phyloP scores from a whole-genome alignment of 92 coral and sea anemone genomes.

The Blastomussa wellsi region DNA sequence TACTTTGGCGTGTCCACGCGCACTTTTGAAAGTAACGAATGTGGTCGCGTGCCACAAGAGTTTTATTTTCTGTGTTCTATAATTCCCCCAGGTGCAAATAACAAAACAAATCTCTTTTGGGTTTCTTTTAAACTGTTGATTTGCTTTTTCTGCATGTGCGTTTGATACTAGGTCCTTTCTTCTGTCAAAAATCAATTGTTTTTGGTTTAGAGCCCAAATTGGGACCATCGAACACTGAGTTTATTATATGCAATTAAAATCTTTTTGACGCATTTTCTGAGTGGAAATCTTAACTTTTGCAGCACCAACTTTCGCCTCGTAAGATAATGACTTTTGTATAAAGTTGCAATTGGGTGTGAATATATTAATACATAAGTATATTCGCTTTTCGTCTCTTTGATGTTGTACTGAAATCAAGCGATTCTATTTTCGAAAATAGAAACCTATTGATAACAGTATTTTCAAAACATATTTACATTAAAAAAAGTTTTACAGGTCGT shows the following conservation, averaged over 20 bases:
- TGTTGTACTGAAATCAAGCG: not conserved
- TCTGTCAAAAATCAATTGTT: constrained; percentile 3
- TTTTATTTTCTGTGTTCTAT: constrained; percentile 13
- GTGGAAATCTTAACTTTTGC: constrained; percentile 24
- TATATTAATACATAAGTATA: constrained; percentile 1
- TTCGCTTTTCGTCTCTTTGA: not conserved
- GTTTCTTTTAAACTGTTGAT: constrained; percentile 30
- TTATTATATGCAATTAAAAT: not conserved
- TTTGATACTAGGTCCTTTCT: constrained; percentile 20
- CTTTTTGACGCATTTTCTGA: constrained; percentile 3
- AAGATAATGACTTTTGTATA: not conserved
- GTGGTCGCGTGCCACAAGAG: constrained; percentile 44
- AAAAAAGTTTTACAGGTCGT: not conserved
- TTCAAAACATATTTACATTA: not conserved
- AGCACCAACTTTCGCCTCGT: not conserved
- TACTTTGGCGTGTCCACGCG: constrained; percentile 10
- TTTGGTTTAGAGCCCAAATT: constrained; percentile 8
- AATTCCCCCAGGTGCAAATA: constrained; percentile 28
- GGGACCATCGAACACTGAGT: not conserved
- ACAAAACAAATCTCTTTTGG: constrained; percentile 40
- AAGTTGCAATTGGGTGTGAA: constrained; percentile 19
- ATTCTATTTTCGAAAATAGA: constrained; percentile 12
- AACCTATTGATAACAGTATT: constrained; percentile 1
- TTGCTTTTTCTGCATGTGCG: constrained; percentile 32
- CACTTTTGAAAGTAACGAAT: constrained; percentile 12